phyloP scores from a whole-genome alignment of 1,140 invertebrate genomes.

The Ruditapes philippinarum region DNA sequence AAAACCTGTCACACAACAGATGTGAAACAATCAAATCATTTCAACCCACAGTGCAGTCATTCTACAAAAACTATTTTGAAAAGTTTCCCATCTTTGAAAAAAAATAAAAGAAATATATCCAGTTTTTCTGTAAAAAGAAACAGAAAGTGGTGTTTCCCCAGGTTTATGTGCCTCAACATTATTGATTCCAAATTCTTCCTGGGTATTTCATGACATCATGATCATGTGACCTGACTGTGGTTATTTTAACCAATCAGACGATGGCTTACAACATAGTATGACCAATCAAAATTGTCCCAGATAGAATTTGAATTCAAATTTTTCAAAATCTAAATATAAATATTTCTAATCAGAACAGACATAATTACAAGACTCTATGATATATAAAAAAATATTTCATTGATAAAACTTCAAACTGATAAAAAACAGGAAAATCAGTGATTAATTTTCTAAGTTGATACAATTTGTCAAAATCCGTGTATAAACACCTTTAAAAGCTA shows the following conservation, averaged over 20 bases:
- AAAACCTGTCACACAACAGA: conserved; percentile 29
- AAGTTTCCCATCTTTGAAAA: neutral
- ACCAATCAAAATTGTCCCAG: conserved; percentile 12
- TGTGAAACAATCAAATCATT: neutral
- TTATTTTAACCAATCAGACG: neutral
- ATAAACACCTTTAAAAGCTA: conserved; percentile 56
- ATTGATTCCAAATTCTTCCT: conserved; percentile 45
- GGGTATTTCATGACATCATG: neutral
- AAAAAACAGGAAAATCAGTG: neutral
- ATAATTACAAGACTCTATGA: conserved; percentile 28
- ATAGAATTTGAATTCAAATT: conserved; percentile 34
- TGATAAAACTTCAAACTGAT: conserved; percentile 1
- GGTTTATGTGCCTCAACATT: conserved; percentile 38
- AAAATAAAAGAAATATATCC: neutral
- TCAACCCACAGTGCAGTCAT: conserved; percentile 44
- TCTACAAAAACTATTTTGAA: neutral
- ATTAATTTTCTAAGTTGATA: conserved; percentile 29
- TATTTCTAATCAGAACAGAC: conserved; percentile 52
- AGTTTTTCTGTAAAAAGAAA: neutral
- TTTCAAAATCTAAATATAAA: conserved; percentile 44
- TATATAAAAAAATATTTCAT: conserved; percentile 19
- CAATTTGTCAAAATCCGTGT: conserved; percentile 35
- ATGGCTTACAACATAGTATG: neutral
- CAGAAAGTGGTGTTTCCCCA: conserved; percentile 48
- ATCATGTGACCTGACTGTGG: neutral